Percentiles rank a stretch among this genome's conserved stretches.
These are phyloP conservation scores for Drosophila obscura DNA, from an alignment of 1,140 invertebrate species.

Conservation along the genomic window DNA sequence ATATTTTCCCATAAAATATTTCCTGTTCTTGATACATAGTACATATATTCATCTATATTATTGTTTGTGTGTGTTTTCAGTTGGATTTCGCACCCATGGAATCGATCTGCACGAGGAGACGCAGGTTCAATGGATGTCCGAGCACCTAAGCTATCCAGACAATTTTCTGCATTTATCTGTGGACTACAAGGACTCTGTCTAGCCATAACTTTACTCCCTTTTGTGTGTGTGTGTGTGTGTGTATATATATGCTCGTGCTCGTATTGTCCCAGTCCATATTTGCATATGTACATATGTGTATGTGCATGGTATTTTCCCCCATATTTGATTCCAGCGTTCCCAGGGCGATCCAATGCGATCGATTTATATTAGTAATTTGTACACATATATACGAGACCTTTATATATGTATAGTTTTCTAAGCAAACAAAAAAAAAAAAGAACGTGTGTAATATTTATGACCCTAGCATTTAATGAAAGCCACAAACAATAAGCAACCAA, in stretches of 20 bases:
- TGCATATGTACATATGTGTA: too few relatives aligned
- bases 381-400: constrained; percentile 11
- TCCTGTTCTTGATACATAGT: too few relatives aligned
- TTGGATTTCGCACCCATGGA: constrained; percentile 94
- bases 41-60: background rate
- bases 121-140: constrained; percentile 98
- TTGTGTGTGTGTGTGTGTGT: constrained; percentile 6
- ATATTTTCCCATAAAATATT: background rate
- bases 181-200: constrained; percentile 54
- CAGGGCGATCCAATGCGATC: constrained; percentile 41
- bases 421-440: background rate
- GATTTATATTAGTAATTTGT: constrained; percentile 26
- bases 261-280: background rate
- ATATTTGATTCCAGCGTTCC: constrained; percentile 39
- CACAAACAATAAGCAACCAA: constrained; percentile 18
- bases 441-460: constrained; percentile 32
- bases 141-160: constrained; percentile 98
- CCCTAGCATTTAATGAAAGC: constrained; percentile 35
- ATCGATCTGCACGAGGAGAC: constrained; percentile 93
- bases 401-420: constrained; percentile 17
- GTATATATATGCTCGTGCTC: background rate
- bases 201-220: constrained; percentile 14
- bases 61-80: constrained; percentile 85
- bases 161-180: constrained; percentile 97
- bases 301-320: constrained; percentile 27